Evolutionary conservation across 2,797 vertebrate species (phyloP).

Genomic region (Eidolon dupreanum): DNA sequence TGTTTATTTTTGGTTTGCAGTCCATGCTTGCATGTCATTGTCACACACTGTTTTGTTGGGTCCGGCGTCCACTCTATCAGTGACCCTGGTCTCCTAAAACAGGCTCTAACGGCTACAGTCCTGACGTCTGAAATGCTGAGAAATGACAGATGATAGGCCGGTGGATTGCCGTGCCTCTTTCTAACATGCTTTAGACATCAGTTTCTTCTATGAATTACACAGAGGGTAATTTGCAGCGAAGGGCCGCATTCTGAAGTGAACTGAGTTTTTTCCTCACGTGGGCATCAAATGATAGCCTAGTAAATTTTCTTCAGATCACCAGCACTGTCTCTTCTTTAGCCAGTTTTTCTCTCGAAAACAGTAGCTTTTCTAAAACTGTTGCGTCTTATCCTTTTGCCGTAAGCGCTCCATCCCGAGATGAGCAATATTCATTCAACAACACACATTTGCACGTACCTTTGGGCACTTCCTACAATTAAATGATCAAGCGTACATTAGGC

Average conservation of each 20-base stretch:
- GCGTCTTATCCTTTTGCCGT: not conserved
- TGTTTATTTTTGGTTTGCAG: not conserved
- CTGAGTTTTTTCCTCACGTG: not conserved
- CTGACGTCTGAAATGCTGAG: not conserved
- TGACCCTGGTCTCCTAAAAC: not conserved
- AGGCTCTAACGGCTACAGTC: not conserved
- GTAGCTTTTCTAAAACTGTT: not conserved
- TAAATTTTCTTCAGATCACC: not conserved
- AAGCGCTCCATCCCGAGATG: not conserved
- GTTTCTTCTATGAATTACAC: not conserved
- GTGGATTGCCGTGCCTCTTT: not conserved
- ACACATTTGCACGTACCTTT: not conserved
- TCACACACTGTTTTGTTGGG: not conserved
- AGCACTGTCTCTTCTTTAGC: not conserved
- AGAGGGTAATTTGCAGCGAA: not conserved
- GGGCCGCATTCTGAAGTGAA: not conserved
- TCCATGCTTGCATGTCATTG: not conserved
- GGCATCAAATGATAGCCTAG: not conserved
- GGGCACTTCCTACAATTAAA: not conserved
- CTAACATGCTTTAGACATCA: not conserved
- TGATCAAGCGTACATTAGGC: not conserved
- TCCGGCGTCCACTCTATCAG: fast-evolving
- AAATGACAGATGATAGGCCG: not conserved
- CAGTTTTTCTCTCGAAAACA: not conserved
- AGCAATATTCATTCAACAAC: not conserved